Evolutionary conservation across 2,888 invertebrate genomes (phyloP).

Genomic region (Uropetala carovei): DNA sequence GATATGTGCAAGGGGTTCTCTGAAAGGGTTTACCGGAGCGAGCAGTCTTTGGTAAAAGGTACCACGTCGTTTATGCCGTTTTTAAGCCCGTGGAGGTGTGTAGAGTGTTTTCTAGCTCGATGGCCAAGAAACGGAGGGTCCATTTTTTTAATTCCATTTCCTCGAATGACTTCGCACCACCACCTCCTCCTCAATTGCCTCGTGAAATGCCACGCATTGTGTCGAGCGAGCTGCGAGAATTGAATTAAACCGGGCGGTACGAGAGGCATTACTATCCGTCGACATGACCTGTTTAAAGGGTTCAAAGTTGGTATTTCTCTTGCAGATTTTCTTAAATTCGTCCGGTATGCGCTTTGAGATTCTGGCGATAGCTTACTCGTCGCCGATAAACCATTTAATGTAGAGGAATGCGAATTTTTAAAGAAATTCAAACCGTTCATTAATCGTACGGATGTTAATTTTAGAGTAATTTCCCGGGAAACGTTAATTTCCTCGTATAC

Average conservation of each 20-base stretch:
- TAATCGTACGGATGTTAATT: no score
- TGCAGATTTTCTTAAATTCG: not conserved
- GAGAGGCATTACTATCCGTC: not conserved
- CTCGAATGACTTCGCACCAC: not conserved
- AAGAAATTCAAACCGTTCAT: no score
- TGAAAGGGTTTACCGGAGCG: constrained; percentile 25
- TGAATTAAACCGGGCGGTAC: not conserved
- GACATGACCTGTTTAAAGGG: not conserved
- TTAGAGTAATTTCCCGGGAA: no score
- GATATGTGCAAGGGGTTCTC: not conserved
- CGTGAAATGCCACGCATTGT: not conserved
- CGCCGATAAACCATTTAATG: no score
- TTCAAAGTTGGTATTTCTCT: not conserved
- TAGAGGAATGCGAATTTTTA: no score
- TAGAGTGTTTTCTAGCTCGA: not conserved
- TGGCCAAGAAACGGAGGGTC: constrained; percentile 9
- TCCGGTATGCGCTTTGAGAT: not conserved
- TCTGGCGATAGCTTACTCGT: no score
- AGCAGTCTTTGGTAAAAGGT: not conserved
- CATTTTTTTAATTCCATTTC: not conserved
- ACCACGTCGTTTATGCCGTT: not conserved
- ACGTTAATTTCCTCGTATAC: no score
- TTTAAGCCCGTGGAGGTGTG: constrained; percentile 6
- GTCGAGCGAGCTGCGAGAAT: not conserved
- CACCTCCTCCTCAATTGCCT: not conserved